phyloP scores from a whole-genome alignment of 1,140 invertebrate genomes.

The Drosophila busckii region DNA sequence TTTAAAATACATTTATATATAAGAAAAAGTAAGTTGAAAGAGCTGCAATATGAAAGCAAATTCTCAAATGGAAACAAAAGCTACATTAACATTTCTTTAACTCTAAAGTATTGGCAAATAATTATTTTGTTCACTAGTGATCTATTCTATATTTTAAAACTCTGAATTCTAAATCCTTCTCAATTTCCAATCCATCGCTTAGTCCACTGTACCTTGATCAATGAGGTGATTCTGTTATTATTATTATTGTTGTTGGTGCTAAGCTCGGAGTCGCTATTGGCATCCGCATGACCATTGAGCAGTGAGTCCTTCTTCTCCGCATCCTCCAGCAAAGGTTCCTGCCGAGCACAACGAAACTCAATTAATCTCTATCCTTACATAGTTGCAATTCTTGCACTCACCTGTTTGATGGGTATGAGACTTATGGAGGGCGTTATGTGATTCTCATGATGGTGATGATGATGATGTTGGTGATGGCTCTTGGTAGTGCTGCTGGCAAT shows the following conservation, averaged over 20 bases:
- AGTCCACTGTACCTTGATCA: constrained; percentile 71
- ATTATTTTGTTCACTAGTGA: too few relatives aligned
- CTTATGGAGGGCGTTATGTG: constrained; percentile 90
- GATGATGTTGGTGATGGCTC: constrained; percentile 20
- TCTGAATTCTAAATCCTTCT: not conserved
- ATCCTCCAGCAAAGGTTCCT: constrained; percentile 52
- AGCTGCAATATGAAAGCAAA: too few relatives aligned
- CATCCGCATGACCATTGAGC: constrained; percentile 44
- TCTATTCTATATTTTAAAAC: not conserved
- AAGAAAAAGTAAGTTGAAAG: too few relatives aligned
- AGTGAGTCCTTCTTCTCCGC: constrained; percentile 42
- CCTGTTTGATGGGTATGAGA: constrained; percentile 92
- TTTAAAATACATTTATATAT: too few relatives aligned
- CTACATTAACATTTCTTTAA: too few relatives aligned
- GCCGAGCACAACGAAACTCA: not conserved
- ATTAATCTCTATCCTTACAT: not conserved
- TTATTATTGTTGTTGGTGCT: constrained; percentile 20
- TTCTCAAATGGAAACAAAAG: too few relatives aligned
- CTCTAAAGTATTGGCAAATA: too few relatives aligned
- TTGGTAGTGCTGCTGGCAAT: constrained; percentile 61
- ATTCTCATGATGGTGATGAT: constrained; percentile 78
- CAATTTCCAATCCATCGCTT: too few relatives aligned
- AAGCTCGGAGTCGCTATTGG: constrained; percentile 61
- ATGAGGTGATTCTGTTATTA: constrained; percentile 74
- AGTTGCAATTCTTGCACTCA: constrained; percentile 35